Conservation (phyloP, 2,888 invertebrate genomes). For the Catonia carolina region DNA sequence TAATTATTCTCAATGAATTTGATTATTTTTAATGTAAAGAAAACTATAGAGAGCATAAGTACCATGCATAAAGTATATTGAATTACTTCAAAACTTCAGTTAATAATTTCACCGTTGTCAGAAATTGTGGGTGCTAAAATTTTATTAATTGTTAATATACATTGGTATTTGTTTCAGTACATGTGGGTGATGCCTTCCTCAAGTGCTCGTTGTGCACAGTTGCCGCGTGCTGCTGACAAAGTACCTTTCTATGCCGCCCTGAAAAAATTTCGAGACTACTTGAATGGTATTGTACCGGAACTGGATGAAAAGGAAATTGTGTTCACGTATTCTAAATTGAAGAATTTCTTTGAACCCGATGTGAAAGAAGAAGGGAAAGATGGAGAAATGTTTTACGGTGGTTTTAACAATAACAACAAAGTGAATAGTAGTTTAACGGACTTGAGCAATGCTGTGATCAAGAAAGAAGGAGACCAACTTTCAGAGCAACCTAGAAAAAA, state of each 20-base stretch:
- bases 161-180: constrained; percentile 57
- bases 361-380: constrained; percentile 42
- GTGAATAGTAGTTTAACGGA: constrained; percentile 36
- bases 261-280: constrained; percentile 90
- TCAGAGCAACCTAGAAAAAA: constrained; percentile 66
- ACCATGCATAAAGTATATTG: background rate
- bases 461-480: constrained; percentile 28
- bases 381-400: constrained; percentile 34
- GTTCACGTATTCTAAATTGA: constrained; percentile 65
- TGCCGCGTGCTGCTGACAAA: constrained; percentile 96
- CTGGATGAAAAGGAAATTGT: constrained; percentile 83
- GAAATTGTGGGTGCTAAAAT: too few relatives aligned
- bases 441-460: constrained; percentile 35
- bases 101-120: too few relatives aligned
- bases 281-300: constrained; percentile 78
- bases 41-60: background rate
- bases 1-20: background rate
- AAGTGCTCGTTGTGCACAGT: constrained; percentile 91
- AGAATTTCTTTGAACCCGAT: constrained; percentile 55
- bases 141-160: too few relatives aligned
- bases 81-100: background rate
- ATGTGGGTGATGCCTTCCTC: constrained; percentile 99
- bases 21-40: constrained; percentile 25
- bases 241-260: constrained; percentile 95
- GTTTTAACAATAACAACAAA: constrained; percentile 19